Evolutionary conservation across 2,113 vertebrate genomes (phyloP).

Genomic region (Prionailurus viverrinus): DNA sequence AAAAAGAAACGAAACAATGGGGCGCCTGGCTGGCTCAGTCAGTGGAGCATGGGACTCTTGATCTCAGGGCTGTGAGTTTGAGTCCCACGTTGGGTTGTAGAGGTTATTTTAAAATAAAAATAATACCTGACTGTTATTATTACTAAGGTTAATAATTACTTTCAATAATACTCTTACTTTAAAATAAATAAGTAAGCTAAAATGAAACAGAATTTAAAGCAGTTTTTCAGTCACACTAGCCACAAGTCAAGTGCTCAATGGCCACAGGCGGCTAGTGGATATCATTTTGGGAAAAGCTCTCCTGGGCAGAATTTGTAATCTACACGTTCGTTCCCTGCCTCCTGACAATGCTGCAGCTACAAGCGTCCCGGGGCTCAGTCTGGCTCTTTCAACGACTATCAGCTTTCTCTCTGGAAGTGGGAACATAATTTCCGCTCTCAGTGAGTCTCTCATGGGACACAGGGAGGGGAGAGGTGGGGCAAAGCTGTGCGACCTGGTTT

Average conservation of each 20-base stretch:
- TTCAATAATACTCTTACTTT: background rate
- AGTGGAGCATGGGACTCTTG: background rate
- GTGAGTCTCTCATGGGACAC: background rate
- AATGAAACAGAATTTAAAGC: background rate
- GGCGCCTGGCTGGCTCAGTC: background rate
- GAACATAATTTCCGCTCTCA: background rate
- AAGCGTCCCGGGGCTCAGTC: background rate
- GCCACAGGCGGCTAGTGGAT: background rate
- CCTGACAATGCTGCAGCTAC: background rate
- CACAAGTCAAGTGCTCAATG: background rate
- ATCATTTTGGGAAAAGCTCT: background rate
- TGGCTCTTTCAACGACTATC: background rate
- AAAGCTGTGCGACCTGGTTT: background rate
- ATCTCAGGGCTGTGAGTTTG: background rate
- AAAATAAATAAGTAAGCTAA: background rate
- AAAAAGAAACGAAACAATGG: background rate
- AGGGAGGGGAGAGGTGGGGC: background rate
- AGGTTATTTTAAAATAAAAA: background rate
- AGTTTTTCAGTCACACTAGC: background rate
- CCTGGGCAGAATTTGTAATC: background rate
- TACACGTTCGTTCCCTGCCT: background rate
- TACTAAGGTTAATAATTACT: too few species aligned
- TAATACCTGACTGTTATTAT: too few species aligned
- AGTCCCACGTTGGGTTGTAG: background rate
- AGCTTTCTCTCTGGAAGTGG: slow-evolving; percentile 45